A percentile compares a stretch with the other conserved stretches of the same genome.
Conservation (phyloP, 2,113 vertebrate species). For the Ophiodon elongatus region DNA sequence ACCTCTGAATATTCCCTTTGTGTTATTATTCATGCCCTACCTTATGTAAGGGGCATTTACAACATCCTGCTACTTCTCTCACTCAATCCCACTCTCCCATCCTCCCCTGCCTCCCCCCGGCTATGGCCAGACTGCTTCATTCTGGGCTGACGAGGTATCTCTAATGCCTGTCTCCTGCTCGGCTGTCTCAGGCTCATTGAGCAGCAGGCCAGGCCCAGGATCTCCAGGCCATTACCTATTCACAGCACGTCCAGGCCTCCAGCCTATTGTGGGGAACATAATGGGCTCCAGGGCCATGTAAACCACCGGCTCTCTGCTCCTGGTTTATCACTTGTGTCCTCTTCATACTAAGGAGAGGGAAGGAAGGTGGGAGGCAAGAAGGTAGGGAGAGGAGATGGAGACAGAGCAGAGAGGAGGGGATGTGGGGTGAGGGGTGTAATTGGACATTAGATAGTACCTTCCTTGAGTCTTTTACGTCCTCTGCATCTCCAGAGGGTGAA, state of each 20-base stretch:
- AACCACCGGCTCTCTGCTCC: slow-evolving; percentile 74
- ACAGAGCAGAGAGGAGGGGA: slow-evolving; percentile 31
- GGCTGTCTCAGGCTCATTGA: slow-evolving; percentile 78
- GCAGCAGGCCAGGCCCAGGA: slow-evolving; percentile 74
- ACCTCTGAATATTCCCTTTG: slow-evolving; percentile 64
- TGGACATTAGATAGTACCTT: slow-evolving; percentile 77
- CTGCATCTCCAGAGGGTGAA: slow-evolving; percentile 60
- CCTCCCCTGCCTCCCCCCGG: slow-evolving; percentile 14
- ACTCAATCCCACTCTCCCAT: slow-evolving; percentile 44
- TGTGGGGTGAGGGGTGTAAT: slow-evolving; percentile 39
- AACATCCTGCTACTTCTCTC: slow-evolving; percentile 37
- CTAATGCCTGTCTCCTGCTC: slow-evolving; percentile 71
- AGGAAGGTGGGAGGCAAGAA: slow-evolving; percentile 50
- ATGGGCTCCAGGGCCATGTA: slow-evolving; percentile 82
- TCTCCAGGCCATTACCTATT: slow-evolving; percentile 78
- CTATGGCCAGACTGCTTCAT: slow-evolving; percentile 52
- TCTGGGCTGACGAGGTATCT: slow-evolving; percentile 56
- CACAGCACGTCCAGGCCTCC: slow-evolving; percentile 75
- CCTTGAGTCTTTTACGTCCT: slow-evolving; percentile 59
- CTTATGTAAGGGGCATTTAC: slow-evolving; percentile 70
- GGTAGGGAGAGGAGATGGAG: slow-evolving; percentile 33
- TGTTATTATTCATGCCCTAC: slow-evolving; percentile 65
- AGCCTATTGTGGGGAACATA: slow-evolving; percentile 79
- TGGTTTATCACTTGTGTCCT: slow-evolving; percentile 79
- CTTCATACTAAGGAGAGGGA: slow-evolving; percentile 63